A percentile compares a stretch with the other conserved stretches of the same genome.
These are phyloP conservation scores for Synergus itoensis DNA, from an alignment of 2,888 invertebrate genomes.

Conservation along the genomic window DNA sequence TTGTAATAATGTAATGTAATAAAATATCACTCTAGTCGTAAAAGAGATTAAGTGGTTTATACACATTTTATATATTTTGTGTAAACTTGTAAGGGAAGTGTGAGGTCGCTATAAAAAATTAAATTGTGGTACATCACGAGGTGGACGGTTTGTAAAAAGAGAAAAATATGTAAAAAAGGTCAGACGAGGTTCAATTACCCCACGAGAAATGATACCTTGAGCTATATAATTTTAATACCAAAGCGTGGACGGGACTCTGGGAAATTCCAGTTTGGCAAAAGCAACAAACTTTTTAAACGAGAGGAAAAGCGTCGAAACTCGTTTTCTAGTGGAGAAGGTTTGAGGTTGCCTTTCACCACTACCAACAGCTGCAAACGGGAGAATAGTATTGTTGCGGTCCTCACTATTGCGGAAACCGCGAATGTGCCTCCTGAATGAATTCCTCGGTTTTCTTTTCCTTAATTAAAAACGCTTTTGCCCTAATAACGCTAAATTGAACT, in stretches of 20 bases:
- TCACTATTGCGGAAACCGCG: not conserved
- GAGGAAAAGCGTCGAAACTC: not conserved
- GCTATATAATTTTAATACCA: conserved; percentile 5
- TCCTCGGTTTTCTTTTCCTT: not conserved
- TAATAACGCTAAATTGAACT: not conserved
- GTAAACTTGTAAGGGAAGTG: conserved; percentile 18
- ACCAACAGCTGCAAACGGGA: not conserved
- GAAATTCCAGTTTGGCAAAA: conserved; percentile 18
- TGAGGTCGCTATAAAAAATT: conserved; percentile 9
- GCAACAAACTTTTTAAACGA: conserved; percentile 14
- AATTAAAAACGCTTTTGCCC: conserved; percentile 2
- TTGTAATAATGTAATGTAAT: no score
- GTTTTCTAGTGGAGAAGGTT: not conserved
- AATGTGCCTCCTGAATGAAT: not conserved
- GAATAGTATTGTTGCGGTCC: not conserved
- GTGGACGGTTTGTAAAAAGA: conserved; percentile 4
- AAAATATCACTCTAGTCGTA: no score
- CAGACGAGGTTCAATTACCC: conserved; percentile 34
- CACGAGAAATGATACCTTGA: conserved; percentile 22
- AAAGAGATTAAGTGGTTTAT: conserved; percentile 1
- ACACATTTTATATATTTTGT: conserved; percentile 4
- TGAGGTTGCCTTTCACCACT: not conserved
- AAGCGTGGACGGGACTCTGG: conserved; percentile 2
- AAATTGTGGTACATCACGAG: conserved; percentile 26
- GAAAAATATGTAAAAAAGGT: conserved; percentile 20